These are phyloP conservation scores for Mormyrus hasselquistii DNA, from an alignment of 2,797 vertebrate genomes.

Conservation along the genomic window DNA sequence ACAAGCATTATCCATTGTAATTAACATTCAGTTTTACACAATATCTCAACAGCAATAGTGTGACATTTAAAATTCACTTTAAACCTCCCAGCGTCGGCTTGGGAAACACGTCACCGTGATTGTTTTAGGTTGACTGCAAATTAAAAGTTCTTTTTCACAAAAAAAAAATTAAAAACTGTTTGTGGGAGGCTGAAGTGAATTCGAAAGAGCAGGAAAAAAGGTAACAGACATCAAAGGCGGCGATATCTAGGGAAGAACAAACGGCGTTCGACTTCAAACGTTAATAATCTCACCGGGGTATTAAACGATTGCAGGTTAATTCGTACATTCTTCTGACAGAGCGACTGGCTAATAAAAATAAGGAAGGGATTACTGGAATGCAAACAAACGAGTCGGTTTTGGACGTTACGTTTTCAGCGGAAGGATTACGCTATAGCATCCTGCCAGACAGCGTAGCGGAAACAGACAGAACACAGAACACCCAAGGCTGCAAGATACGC, in stretches of 20 bases:
- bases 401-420: slow-evolving; percentile 33
- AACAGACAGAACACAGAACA: neutral
- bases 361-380: slow-evolving; percentile 33
- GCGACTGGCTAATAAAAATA: slow-evolving; percentile 20
- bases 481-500: neutral
- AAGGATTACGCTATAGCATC: slow-evolving; percentile 36
- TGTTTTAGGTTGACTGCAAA: neutral
- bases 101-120: neutral
- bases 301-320: slow-evolving; percentile 19
- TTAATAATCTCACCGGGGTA: slow-evolving; percentile 12
- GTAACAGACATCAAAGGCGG: neutral
- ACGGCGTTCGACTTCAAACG: neutral
- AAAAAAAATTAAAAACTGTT: neutral
- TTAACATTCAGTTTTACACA: neutral
- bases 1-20: neutral
- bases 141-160: neutral
- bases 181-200: neutral
- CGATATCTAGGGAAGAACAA: neutral
- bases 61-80: neutral
- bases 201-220: neutral
- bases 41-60: neutral
- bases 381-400: slow-evolving; percentile 36
- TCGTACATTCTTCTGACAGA: slow-evolving; percentile 17
- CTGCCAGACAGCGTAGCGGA: slow-evolving; percentile 20
- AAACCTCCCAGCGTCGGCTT: neutral